Evolutionary conservation across 2,888 invertebrate genomes (phyloP).

Genomic region (Caenorhabditis sulstoni): DNA sequence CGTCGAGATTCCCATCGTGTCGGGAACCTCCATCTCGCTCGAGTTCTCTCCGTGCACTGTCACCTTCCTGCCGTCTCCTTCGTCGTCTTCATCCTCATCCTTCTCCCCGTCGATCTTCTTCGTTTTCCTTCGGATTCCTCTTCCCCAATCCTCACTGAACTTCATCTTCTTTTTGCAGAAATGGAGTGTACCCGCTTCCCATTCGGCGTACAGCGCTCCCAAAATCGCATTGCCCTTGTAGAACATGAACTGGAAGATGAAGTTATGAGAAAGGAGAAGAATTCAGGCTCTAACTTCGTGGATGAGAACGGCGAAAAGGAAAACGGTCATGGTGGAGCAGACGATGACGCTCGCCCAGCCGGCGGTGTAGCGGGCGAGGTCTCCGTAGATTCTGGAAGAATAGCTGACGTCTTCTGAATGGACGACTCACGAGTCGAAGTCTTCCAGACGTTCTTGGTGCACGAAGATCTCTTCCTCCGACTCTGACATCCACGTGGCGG

Average conservation of each 20-base stretch:
- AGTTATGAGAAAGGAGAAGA: neutral
- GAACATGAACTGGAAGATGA: conserved; percentile 1
- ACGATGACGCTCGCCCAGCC: neutral
- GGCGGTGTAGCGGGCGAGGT: neutral
- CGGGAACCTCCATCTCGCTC: too few species aligned
- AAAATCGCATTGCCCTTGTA: neutral
- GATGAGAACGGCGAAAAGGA: neutral
- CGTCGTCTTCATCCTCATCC: too few species aligned
- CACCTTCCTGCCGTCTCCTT: too few species aligned
- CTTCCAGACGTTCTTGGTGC: too few species aligned
- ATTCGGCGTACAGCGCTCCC: neutral
- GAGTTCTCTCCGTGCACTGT: too few species aligned
- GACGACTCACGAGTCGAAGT: neutral
- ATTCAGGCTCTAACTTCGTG: neutral
- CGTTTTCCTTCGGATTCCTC: neutral
- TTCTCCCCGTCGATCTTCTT: too few species aligned
- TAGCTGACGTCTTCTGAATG: neutral
- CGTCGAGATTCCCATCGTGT: too few species aligned
- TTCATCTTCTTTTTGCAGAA: neutral
- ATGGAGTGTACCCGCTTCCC: neutral
- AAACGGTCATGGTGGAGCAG: neutral
- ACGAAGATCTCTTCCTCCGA: too few species aligned
- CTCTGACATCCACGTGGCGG: too few species aligned
- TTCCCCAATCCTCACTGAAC: neutral
- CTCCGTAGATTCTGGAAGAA: conserved; percentile 2